Evolutionary conservation across 2,797 vertebrate species (phyloP).

Genomic region (Chelonia mydas): DNA sequence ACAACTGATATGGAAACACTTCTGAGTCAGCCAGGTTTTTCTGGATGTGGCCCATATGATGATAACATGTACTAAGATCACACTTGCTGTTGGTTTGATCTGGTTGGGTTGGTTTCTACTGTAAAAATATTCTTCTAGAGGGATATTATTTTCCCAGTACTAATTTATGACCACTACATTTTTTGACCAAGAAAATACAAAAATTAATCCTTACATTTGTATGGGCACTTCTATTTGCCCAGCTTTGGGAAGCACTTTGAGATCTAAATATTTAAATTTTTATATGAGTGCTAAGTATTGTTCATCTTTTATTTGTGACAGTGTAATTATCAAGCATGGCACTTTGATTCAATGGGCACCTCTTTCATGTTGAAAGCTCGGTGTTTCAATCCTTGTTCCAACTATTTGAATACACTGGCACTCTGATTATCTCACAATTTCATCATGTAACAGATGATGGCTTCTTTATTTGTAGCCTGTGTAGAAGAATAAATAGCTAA

Average conservation of each 20-base stretch:
- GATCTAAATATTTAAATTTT: not conserved
- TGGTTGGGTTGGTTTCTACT: slow-evolving; percentile 3
- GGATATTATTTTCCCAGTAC: not conserved
- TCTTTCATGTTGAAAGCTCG: not conserved
- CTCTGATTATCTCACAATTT: slow-evolving; percentile 16
- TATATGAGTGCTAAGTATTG: not conserved
- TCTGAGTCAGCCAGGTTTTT: not conserved
- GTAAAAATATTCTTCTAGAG: not conserved
- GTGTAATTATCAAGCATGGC: not conserved
- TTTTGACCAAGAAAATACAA: not conserved
- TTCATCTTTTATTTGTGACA: slow-evolving; percentile 49
- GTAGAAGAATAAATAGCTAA: not conserved
- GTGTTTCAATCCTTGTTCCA: not conserved
- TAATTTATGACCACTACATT: not conserved
- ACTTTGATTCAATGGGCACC: slow-evolving; percentile 36
- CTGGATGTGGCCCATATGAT: fast-evolving
- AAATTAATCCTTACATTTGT: not conserved
- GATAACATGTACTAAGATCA: fast-evolving
- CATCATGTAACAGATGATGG: slow-evolving; percentile 18
- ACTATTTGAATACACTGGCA: slow-evolving; percentile 46
- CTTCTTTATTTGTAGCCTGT: not conserved
- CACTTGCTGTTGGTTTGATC: fast-evolving
- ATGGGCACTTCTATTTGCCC: not conserved
- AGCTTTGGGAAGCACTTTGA: not conserved
- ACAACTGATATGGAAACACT: not conserved